Percentiles rank a stretch among this genome's conserved stretches.
Evolutionary conservation across 2,113 vertebrate genomes (phyloP).

Genomic region (Panthera uncia): DNA sequence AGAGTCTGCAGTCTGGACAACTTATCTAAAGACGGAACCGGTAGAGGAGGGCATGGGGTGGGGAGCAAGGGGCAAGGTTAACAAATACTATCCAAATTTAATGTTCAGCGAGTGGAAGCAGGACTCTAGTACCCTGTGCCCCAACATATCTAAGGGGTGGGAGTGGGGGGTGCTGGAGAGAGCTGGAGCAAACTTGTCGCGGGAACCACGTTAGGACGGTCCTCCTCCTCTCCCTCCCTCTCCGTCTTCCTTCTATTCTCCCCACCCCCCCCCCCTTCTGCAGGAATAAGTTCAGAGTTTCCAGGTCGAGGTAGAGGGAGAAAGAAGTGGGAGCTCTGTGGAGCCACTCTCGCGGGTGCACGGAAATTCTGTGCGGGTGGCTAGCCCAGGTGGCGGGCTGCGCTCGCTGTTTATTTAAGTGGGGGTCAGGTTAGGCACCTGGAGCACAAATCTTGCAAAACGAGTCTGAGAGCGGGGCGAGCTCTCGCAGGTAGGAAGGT

Average conservation of each 20-base stretch:
- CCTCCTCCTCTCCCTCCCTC: too few species aligned
- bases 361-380: neutral
- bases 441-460: conserved; percentile 62
- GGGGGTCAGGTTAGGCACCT: conserved; percentile 66
- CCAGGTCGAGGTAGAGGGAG: neutral
- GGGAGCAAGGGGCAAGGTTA: neutral
- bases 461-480: conserved; percentile 53
- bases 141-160: too few species aligned
- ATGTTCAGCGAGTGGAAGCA: neutral
- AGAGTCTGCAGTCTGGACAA: neutral
- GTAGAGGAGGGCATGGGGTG: neutral
- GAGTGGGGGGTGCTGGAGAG: neutral
- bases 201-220: neutral
- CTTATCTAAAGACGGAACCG: neutral
- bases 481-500: conserved; percentile 61
- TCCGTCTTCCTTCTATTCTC: neutral
- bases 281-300: neutral
- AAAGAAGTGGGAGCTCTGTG: neutral
- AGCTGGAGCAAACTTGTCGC: neutral
- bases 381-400: neutral
- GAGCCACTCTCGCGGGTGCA: neutral
- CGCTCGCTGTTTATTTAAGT: conserved; percentile 43
- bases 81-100: neutral
- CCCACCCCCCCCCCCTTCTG: neutral
- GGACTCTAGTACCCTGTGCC: neutral